Percentiles rank a stretch among this genome's conserved stretches.
Conservation (phyloP, 2,797 vertebrate genomes). For the Etheostoma perlongum region DNA sequence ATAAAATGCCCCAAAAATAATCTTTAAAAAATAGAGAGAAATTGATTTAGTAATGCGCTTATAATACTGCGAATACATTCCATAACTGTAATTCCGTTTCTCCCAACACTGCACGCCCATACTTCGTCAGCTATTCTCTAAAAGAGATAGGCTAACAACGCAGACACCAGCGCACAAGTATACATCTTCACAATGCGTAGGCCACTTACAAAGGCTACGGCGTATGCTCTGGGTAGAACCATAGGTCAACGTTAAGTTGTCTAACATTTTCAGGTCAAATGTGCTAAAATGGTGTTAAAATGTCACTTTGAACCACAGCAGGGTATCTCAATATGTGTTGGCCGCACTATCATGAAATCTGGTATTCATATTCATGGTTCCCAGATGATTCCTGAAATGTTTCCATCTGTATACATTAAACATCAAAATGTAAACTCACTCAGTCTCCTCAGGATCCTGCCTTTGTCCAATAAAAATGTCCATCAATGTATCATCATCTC, state of each 20-base stretch:
- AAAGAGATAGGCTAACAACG: too few relatives aligned
- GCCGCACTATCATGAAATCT: neutral
- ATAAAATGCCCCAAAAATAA: too few relatives aligned
- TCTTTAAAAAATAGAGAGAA: too few relatives aligned
- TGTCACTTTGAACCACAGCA: constrained; percentile 7
- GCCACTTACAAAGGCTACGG: too few relatives aligned
- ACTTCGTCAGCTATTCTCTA: too few relatives aligned
- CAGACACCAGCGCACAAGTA: too few relatives aligned
- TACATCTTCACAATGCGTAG: too few relatives aligned
- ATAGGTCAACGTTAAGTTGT: neutral
- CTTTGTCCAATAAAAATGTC: neutral
- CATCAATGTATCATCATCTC: neutral
- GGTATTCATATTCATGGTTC: neutral
- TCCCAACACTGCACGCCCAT: too few relatives aligned
- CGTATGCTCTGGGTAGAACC: too few relatives aligned
- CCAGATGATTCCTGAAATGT: neutral
- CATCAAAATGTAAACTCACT: neutral
- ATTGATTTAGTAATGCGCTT: too few relatives aligned
- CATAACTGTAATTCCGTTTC: too few relatives aligned
- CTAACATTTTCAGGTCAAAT: neutral
- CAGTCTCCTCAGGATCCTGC: neutral
- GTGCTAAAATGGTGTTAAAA: neutral
- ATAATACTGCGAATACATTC: too few relatives aligned
- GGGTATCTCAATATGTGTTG: neutral
- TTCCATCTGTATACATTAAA: neutral